A percentile compares a stretch with the other conserved stretches of the same genome.
Conservation (phyloP, 2,113 vertebrate species). For the Chlorocebus sabaeus region DNA sequence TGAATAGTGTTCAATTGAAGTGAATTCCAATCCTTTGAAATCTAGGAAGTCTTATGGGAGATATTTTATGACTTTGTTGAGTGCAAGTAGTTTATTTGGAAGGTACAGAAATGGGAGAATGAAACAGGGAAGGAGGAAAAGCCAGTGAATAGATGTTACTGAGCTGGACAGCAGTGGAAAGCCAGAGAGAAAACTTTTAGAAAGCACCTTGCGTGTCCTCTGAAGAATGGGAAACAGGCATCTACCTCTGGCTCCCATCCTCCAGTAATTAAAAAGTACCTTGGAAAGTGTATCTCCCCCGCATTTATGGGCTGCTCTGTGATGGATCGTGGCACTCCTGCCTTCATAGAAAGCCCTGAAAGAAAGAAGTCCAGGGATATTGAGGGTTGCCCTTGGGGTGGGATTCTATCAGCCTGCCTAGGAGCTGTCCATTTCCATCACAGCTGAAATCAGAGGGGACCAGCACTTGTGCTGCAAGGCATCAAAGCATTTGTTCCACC, state of each 20-base stretch:
- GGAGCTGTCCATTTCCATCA: neutral
- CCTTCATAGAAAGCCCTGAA: neutral
- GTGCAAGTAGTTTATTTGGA: neutral
- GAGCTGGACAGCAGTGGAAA: neutral
- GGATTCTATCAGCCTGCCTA: fast-evolving
- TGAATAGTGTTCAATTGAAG: neutral
- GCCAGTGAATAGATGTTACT: fast-evolving
- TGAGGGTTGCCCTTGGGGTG: neutral
- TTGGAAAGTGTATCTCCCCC: neutral
- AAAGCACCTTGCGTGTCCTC: neutral
- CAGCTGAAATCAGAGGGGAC: neutral
- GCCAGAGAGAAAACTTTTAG: neutral
- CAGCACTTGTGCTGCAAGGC: fast-evolving
- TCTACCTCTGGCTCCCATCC: neutral
- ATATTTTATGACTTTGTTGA: neutral
- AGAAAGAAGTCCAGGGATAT: neutral
- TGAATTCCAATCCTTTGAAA: neutral
- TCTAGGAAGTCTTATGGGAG: neutral
- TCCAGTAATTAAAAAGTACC: neutral
- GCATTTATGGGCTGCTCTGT: neutral
- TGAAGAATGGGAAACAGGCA: neutral
- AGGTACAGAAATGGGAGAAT: neutral
- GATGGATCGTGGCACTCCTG: neutral
- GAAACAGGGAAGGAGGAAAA: neutral
- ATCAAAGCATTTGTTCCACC: neutral